These are phyloP conservation scores for Megathymus violae DNA, from an alignment of 1,140 invertebrate genomes.

Conservation along the genomic window DNA sequence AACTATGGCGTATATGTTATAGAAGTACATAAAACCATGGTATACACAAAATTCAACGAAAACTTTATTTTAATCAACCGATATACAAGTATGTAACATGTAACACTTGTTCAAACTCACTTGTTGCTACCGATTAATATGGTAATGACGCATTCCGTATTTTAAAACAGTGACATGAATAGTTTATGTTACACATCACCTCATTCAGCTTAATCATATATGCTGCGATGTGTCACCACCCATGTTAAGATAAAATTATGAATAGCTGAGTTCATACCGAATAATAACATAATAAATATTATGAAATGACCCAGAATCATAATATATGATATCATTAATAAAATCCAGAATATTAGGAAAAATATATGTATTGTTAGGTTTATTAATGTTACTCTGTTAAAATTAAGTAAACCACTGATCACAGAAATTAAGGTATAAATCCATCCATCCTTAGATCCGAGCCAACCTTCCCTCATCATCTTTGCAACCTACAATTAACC, in stretches of 20 bases:
- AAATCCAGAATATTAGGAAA: too few species aligned
- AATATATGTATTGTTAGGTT: too few species aligned
- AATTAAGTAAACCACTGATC: too few species aligned
- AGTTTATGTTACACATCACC: constrained; percentile 23
- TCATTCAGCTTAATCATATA: constrained; percentile 21
- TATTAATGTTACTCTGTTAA: too few species aligned
- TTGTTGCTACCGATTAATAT: constrained; percentile 1
- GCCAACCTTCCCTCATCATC: too few species aligned
- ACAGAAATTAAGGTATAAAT: too few species aligned
- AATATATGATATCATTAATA: too few species aligned
- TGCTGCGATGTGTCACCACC: constrained; percentile 19
- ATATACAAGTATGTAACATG: not conserved
- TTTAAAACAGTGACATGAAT: constrained; percentile 21
- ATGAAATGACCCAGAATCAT: not conserved
- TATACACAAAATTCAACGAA: not conserved
- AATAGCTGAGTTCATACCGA: not conserved
- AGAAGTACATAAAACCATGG: too few species aligned
- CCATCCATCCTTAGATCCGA: too few species aligned
- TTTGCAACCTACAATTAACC: too few species aligned
- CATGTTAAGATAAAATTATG: constrained; percentile 10
- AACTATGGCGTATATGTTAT: too few species aligned
- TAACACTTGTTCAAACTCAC: constrained; percentile 16
- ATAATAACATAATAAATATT: not conserved
- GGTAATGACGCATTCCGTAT: constrained; percentile 22
- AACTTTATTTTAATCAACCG: not conserved